Percentiles rank a stretch among this genome's conserved stretches.
Evolutionary conservation across 2,888 invertebrate species (phyloP).

Genomic region (Mactromeris polynyma): DNA sequence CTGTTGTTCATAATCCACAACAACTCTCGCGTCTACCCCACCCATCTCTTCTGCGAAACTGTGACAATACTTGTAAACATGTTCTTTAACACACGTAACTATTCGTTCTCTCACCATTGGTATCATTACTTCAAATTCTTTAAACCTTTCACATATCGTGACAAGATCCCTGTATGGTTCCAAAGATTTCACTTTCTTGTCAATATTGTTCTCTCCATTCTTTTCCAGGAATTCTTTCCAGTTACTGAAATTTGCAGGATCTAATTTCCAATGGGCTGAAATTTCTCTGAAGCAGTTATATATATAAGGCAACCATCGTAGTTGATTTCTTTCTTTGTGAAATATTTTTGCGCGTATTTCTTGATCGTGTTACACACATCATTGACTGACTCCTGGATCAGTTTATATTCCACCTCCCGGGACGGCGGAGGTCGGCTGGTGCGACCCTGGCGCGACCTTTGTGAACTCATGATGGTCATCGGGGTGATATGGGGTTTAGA

Average conservation of each 20-base stretch:
- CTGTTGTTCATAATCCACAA: slow-evolving; percentile 74
- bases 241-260: slow-evolving; percentile 61
- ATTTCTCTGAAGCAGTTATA: slow-evolving; percentile 69
- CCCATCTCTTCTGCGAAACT: slow-evolving; percentile 79
- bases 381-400: slow-evolving; percentile 73
- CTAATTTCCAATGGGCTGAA: slow-evolving; percentile 62
- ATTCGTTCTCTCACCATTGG: slow-evolving; percentile 72
- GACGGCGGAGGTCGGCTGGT: slow-evolving; percentile 72
- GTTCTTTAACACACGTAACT: slow-evolving; percentile 73
- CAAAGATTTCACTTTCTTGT: slow-evolving; percentile 56
- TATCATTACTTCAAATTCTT: slow-evolving; percentile 75
- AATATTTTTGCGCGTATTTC: slow-evolving; percentile 73
- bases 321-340: slow-evolving; percentile 66
- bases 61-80: slow-evolving; percentile 77
- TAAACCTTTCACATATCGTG: slow-evolving; percentile 73
- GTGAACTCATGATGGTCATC: slow-evolving; percentile 45
- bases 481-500: neutral
- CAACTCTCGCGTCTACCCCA: slow-evolving; percentile 73
- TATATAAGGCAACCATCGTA: slow-evolving; percentile 67
- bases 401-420: slow-evolving; percentile 75
- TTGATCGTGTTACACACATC: slow-evolving; percentile 73
- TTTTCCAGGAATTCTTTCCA: slow-evolving; percentile 77
- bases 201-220: slow-evolving; percentile 58
- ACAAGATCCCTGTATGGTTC: slow-evolving; percentile 71
- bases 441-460: slow-evolving; percentile 43